These are phyloP conservation scores for Megalops cyprinoides DNA, from an alignment of 2,797 vertebrate species.

Conservation along the genomic window DNA sequence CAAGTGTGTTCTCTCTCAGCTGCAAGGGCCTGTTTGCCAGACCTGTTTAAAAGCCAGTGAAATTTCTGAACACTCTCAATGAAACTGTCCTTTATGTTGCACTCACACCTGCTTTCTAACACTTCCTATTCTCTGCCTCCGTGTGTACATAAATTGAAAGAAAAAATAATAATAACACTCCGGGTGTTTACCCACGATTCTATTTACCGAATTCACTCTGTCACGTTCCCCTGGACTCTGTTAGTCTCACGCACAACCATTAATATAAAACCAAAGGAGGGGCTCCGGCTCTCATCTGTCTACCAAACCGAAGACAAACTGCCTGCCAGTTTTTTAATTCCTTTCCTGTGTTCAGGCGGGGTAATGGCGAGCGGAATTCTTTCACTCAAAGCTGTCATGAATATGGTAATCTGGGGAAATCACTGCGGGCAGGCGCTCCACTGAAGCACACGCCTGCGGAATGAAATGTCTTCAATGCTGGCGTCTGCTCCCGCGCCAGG, in stretches of 20 bases:
- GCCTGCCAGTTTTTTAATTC: constrained; percentile 81
- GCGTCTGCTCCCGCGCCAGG: constrained; percentile 72
- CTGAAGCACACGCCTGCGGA: constrained; percentile 80
- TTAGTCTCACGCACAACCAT: constrained; percentile 72
- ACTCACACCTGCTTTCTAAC: background rate
- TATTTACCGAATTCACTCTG: constrained; percentile 41
- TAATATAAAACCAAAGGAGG: constrained; percentile 73
- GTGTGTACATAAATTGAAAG: background rate
- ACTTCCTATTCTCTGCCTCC: background rate
- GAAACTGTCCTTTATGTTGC: background rate
- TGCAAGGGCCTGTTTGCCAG: no score
- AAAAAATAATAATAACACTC: background rate
- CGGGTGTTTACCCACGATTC: background rate
- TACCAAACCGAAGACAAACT: constrained; percentile 82
- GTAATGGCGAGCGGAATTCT: constrained; percentile 75
- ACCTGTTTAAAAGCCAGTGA: background rate
- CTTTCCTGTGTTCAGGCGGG: constrained; percentile 73
- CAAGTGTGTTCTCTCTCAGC: no score
- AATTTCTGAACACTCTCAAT: background rate
- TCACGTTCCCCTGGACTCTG: constrained; percentile 61
- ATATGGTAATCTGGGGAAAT: constrained; percentile 90
- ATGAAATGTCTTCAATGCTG: constrained; percentile 3
- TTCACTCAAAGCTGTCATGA: constrained; percentile 81
- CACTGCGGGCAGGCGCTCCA: constrained; percentile 80
- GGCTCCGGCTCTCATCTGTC: constrained; percentile 72